Evolutionary conservation across 2,113 vertebrate species (phyloP), one percentile per base, ranked within the genome.

Genomic region (Amia ocellicauda): DNA sequence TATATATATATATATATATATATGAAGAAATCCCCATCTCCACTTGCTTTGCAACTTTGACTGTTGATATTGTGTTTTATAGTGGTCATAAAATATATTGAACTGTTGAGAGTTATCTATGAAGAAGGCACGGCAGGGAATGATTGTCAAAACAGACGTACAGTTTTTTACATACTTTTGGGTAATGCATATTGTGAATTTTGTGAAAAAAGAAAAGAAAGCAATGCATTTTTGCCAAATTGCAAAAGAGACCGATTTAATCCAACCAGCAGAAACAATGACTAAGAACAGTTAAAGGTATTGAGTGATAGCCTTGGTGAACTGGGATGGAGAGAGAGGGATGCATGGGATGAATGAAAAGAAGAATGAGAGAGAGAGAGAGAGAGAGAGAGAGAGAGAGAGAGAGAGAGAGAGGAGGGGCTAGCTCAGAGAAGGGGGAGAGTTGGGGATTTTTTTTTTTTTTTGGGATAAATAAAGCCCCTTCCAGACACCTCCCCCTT

Each of bases 381-480:
- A n/a, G n/a, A n/a, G n/a, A n/a, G n/a, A 40, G 60, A 51, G 63
- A 54, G 63, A 47, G 29, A n/a, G n/a, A n/a, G n/a, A 55, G 62
- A 63, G 70, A 62, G 73, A 64, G 63, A 77, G 81, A 73, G 73
- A 62, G 10, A 58, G 24, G 50, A 41, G 52, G 70, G 70, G 68
- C 71, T 69, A 65, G 68, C 72, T 71, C 62, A 57, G 2, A 36
- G 41, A 55, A 36, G 24, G 73, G 62, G 80, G 68, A 76, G 72
- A 69, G 76, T 76, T 77, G 70, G 72, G 83, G 80, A 83, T 81
- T 81, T 69, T 81, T 77, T 82, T 76, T n/a, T n/a, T n/a, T 78
- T 78, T 83, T 80, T 79, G 75, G 86, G 85, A 89, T 88, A 88
- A 88, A 82, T 81, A 73, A 72, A 80, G 69, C 66, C 71, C 80